A percentile compares a stretch with the other conserved stretches of the same genome.
Evolutionary conservation across 2,888 invertebrate genomes (phyloP).

Genomic region (Philopedon plagiatum): DNA sequence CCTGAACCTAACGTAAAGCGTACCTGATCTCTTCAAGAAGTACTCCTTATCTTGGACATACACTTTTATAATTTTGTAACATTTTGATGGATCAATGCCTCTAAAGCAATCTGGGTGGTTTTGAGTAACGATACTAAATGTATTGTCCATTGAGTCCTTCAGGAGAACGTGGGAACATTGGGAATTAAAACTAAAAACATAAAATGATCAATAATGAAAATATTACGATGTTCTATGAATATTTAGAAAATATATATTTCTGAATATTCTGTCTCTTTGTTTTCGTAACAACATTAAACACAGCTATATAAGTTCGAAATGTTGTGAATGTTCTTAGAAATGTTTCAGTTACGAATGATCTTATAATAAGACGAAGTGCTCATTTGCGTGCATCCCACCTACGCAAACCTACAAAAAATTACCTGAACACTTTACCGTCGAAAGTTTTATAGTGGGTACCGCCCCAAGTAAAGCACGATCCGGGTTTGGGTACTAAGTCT

Average conservation of each 20-base stretch:
- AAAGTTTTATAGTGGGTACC: slow-evolving; percentile 88
- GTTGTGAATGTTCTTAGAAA: no score
- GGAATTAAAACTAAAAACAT: slow-evolving; percentile 77
- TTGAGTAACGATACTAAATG: slow-evolving; percentile 78
- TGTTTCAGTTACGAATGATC: no score
- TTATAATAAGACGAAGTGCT: no score
- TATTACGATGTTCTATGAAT: not conserved
- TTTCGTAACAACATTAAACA: not conserved
- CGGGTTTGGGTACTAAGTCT: slow-evolving; percentile 72
- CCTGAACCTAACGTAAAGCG: no score
- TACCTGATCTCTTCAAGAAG: slow-evolving; percentile 71
- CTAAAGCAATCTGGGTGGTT: slow-evolving; percentile 71
- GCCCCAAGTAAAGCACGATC: slow-evolving; percentile 86
- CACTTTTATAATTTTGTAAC: slow-evolving; percentile 72
- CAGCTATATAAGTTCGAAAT: no score
- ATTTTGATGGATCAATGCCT: slow-evolving; percentile 66
- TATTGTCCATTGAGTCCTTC: slow-evolving; percentile 78
- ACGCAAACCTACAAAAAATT: slow-evolving; percentile 46
- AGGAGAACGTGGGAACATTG: slow-evolving; percentile 83
- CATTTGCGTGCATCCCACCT: no score
- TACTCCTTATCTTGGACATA: slow-evolving; percentile 82
- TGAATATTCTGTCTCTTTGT: no score
- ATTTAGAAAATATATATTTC: no score
- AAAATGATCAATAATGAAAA: not conserved
- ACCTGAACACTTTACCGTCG: slow-evolving; percentile 85